phyloP scores from a whole-genome alignment of 2,888 invertebrate species.

The Aproaerema taeniolella region DNA sequence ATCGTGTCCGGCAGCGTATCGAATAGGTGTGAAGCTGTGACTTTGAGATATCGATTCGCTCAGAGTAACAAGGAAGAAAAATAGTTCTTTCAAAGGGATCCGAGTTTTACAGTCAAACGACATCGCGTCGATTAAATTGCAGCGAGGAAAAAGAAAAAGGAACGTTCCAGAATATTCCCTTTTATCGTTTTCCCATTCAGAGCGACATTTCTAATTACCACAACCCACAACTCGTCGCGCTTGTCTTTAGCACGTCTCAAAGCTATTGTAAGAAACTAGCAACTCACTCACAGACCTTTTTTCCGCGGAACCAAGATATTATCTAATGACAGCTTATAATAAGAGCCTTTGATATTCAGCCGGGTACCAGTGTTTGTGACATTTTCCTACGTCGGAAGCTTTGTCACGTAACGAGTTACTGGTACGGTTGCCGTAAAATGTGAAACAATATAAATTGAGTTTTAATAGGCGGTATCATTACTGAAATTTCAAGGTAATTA shows the following conservation, averaged over 20 bases:
- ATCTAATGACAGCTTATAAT: not conserved
- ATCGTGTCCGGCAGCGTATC: too few relatives aligned
- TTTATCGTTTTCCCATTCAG: slow-evolving; percentile 33
- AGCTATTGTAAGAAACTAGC: slow-evolving; percentile 33
- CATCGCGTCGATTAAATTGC: slow-evolving; percentile 19
- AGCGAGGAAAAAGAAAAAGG: slow-evolving; percentile 13
- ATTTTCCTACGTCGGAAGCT: too few relatives aligned
- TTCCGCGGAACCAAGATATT: slow-evolving; percentile 3
- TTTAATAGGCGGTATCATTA: too few relatives aligned
- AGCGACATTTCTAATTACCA: slow-evolving; percentile 43
- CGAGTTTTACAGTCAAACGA: slow-evolving; percentile 14
- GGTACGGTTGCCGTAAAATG: too few relatives aligned
- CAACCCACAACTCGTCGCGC: slow-evolving; percentile 38
- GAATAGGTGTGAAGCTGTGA: too few relatives aligned
- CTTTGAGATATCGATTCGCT: slow-evolving; percentile 5
- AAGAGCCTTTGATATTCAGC: not conserved
- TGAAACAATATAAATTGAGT: too few relatives aligned
- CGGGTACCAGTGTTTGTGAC: not conserved
- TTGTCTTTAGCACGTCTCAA: slow-evolving; percentile 39
- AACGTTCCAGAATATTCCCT: slow-evolving; percentile 29
- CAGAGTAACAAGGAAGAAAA: slow-evolving; percentile 7
- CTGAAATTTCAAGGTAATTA: too few relatives aligned
- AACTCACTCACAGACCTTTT: slow-evolving; percentile 23
- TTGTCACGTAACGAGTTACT: too few relatives aligned
- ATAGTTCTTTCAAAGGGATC: slow-evolving; percentile 11